Conservation (phyloP, 2,113 vertebrate genomes). For the Pelusios castaneus region DNA sequence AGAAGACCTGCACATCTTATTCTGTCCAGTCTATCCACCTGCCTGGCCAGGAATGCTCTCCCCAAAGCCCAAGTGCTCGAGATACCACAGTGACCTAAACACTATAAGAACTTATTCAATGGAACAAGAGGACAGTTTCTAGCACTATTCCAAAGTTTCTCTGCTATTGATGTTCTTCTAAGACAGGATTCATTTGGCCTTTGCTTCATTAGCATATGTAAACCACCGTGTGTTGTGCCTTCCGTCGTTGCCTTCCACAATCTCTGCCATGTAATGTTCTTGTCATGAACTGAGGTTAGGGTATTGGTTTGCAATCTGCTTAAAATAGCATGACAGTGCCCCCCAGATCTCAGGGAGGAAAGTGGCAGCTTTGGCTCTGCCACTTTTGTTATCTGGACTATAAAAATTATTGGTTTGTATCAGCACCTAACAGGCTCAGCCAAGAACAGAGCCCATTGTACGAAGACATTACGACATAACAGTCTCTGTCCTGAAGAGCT, state of each 20-base stretch:
- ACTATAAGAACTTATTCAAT: not conserved
- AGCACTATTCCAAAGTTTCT: not conserved
- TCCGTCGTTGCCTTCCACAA: conserved; percentile 4
- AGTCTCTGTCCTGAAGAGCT: not conserved
- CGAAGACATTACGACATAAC: not conserved
- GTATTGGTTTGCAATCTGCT: not conserved
- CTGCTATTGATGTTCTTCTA: not conserved
- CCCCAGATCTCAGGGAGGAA: not conserved
- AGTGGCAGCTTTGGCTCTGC: not conserved
- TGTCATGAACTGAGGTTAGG: not conserved
- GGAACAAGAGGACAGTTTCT: not conserved
- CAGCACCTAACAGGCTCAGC: not conserved
- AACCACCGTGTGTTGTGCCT: not conserved
- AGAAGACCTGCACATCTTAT: not conserved
- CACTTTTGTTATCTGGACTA: not conserved
- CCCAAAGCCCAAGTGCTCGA: not conserved
- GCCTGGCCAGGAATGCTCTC: accelerated
- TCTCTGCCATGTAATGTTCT: not conserved
- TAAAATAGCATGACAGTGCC: not conserved
- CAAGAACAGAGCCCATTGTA: not conserved
- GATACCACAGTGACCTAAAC: not conserved
- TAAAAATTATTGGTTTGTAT: not conserved
- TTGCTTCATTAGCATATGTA: not conserved
- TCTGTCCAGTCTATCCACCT: accelerated
- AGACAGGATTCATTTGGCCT: not conserved